These are phyloP conservation scores for Crenichthys baileyi DNA, from an alignment of 2,797 vertebrate species.

Conservation along the genomic window DNA sequence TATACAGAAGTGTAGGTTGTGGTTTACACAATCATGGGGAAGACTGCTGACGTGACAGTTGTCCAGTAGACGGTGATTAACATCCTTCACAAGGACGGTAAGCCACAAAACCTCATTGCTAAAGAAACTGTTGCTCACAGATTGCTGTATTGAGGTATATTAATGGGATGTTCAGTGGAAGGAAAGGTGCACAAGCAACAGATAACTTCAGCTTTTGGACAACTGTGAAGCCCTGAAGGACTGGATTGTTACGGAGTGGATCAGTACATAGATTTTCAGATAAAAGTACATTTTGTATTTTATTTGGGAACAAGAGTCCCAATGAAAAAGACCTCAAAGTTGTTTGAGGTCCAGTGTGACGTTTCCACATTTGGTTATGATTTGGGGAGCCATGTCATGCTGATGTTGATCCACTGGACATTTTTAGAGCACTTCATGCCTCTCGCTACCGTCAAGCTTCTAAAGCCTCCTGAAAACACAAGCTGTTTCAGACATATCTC, in stretches of 20 bases:
- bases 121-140: neutral
- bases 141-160: neutral
- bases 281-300: neutral
- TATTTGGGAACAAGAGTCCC: too few relatives aligned
- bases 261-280: neutral
- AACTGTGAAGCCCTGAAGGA: neutral
- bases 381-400: neutral
- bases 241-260: neutral
- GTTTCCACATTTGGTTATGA: neutral
- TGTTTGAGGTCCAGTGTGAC: neutral
- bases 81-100: neutral
- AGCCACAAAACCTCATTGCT: neutral
- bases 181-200: neutral
- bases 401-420: neutral
- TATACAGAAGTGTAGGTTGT: neutral
- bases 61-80: neutral
- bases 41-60: neutral
- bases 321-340: too few relatives aligned
- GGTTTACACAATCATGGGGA: neutral
- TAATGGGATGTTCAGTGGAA: neutral
- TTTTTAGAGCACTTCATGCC: too few relatives aligned
- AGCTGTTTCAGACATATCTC: too few relatives aligned
- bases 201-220: neutral
- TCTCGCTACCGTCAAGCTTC: too few relatives aligned
- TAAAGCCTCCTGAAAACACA: too few relatives aligned